A percentile compares a stretch with the other conserved stretches of the same genome.
Evolutionary conservation across 92 coral and sea anemone genomes (phyloP).

Genomic region (Phenganax stokvisi): DNA sequence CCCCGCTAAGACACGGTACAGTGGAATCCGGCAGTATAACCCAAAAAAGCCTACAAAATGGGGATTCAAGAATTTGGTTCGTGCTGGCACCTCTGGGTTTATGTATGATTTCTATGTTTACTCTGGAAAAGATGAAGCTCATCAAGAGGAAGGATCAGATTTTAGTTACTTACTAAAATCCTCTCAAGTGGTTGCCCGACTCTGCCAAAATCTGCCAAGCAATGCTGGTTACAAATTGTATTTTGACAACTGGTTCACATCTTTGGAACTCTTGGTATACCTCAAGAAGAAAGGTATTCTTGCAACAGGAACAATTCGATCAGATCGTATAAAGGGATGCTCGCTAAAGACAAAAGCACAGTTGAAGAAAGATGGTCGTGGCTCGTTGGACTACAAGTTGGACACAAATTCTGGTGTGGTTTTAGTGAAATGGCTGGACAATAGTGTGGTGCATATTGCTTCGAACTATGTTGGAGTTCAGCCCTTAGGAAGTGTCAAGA

Average conservation of each 20-base stretch:
- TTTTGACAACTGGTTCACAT: conserved; percentile 29
- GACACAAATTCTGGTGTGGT: conserved; percentile 7
- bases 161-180: too few species aligned
- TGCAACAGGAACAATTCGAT: conserved; percentile 31
- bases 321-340: not conserved
- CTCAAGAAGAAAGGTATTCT: conserved; percentile 22
- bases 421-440: conserved; percentile 34
- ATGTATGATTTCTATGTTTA: too few species aligned
- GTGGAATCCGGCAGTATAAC: too few species aligned
- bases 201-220: too few species aligned
- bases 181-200: too few species aligned
- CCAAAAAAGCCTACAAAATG: too few species aligned
- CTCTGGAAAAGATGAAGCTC: too few species aligned
- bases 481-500: conserved; percentile 19
- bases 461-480: conserved; percentile 33
- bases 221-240: too few species aligned
- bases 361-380: conserved; percentile 25
- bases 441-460: conserved; percentile 23
- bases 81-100: too few species aligned
- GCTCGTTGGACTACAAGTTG: conserved; percentile 20
- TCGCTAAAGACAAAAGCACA: conserved; percentile 15
- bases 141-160: too few species aligned
- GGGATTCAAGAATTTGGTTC: too few species aligned
- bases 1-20: too few species aligned
- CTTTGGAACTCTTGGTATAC: conserved; percentile 10